Evolutionary conservation across 2,113 vertebrate genomes (phyloP).

Genomic region (Onychorhynchus coronatus): DNA sequence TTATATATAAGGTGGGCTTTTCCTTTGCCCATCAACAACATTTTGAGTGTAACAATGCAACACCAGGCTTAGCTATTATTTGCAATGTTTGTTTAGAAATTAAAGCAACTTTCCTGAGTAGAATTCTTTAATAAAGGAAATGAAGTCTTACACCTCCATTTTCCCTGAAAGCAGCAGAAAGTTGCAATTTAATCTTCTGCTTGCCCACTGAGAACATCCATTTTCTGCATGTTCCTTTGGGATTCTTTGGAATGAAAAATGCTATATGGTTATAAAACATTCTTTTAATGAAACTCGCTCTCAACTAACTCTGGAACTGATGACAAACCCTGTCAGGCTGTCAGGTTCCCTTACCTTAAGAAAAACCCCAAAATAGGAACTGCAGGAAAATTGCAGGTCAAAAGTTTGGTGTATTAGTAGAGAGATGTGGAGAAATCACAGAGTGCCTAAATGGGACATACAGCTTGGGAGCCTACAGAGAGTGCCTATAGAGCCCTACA

Average conservation of each 20-base stretch:
- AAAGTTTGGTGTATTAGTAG: background rate
- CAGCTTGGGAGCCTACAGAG: background rate
- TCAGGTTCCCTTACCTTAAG: background rate
- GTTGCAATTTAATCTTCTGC: constrained; percentile 29
- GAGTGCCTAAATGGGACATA: background rate
- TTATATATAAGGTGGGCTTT: background rate
- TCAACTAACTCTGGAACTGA: background rate
- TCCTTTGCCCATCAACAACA: background rate
- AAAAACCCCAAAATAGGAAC: background rate
- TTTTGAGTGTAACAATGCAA: background rate
- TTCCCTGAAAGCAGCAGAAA: constrained; percentile 9
- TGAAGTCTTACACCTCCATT: background rate
- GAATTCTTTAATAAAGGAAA: background rate
- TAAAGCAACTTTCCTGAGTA: background rate
- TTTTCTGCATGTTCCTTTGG: constrained; percentile 6
- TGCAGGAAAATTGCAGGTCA: background rate
- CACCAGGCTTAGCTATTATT: background rate
- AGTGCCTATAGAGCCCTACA: background rate
- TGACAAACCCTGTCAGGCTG: background rate
- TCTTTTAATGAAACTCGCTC: background rate
- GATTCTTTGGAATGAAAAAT: constrained; percentile 24
- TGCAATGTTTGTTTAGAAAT: background rate
- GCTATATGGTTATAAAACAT: background rate
- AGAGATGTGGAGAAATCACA: background rate
- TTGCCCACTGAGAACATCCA: background rate